Evolutionary conservation across 2,888 invertebrate genomes (phyloP).

Genomic region (Galeopsomyia nigrocyanea): DNA sequence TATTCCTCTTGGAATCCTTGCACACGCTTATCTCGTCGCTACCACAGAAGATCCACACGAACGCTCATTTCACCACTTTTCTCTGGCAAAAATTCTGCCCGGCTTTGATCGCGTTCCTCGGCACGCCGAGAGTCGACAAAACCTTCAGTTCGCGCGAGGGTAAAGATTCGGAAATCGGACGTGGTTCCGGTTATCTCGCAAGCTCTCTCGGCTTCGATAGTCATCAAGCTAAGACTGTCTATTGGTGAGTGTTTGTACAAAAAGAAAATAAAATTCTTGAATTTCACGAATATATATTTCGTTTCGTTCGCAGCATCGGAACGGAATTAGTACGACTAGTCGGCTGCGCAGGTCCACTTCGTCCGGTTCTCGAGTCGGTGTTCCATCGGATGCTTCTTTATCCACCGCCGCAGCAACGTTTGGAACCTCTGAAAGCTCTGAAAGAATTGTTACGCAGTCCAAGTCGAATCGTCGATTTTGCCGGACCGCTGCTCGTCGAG

Average conservation of each 20-base stretch:
- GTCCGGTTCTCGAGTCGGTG: constrained; percentile 92
- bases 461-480: constrained; percentile 82
- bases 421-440: constrained; percentile 87
- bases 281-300: not conserved
- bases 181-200: constrained; percentile 79
- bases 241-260: constrained; percentile 73
- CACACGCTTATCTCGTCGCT: constrained; percentile 86
- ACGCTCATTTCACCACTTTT: constrained; percentile 88
- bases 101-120: constrained; percentile 87
- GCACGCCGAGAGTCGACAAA: constrained; percentile 88
- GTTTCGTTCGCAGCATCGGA: constrained; percentile 77
- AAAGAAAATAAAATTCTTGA: not conserved
- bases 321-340: constrained; percentile 90
- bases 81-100: constrained; percentile 95
- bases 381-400: constrained; percentile 93
- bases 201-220: constrained; percentile 84
- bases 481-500: constrained; percentile 72
- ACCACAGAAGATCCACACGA: constrained; percentile 85
- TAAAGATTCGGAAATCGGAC: constrained; percentile 71
- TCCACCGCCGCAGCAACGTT: constrained; percentile 86
- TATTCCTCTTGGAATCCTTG: constrained; percentile 89
- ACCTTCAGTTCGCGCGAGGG: constrained; percentile 79
- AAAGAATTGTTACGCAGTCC: constrained; percentile 86
- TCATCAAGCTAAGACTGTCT: constrained; percentile 90
- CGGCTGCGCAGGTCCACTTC: constrained; percentile 86